Evolutionary conservation across 2,797 vertebrate genomes (phyloP).

Genomic region (Poeciliopsis infans): DNA sequence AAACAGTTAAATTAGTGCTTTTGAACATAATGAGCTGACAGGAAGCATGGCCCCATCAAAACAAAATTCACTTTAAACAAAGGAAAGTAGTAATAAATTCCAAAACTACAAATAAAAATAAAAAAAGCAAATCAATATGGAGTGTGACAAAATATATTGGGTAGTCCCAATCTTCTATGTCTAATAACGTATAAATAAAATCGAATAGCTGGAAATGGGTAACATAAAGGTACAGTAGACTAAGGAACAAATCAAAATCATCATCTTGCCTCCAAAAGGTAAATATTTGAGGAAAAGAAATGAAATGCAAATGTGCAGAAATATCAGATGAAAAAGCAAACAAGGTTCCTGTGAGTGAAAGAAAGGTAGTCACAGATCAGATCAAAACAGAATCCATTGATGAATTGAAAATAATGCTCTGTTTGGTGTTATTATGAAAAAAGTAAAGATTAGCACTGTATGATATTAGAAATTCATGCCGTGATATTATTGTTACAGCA

Average conservation of each 20-base stretch:
- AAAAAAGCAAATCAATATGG: not conserved
- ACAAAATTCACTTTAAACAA: not conserved
- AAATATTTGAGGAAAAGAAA: not conserved
- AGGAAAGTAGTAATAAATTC: not conserved
- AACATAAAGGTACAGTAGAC: not conserved
- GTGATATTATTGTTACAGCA: not conserved
- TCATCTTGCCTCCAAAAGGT: not conserved
- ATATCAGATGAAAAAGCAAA: not conserved
- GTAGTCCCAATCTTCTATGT: not conserved
- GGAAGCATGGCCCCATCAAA: not conserved
- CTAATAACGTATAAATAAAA: not conserved
- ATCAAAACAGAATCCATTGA: not conserved
- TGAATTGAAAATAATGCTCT: not conserved
- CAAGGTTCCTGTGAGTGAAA: not conserved
- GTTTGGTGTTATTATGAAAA: not conserved
- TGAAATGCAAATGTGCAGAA: not conserved
- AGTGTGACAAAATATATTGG: not conserved
- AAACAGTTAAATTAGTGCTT: not conserved
- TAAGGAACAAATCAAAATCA: not conserved
- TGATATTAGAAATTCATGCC: not conserved
- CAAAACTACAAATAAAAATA: too few species aligned
- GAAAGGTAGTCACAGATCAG: not conserved
- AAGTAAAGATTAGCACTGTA: not conserved
- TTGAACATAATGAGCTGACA: not conserved
- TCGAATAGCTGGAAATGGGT: not conserved